Evolutionary conservation across 2,113 vertebrate species (phyloP).

Genomic region (Brachyistius frenatus): DNA sequence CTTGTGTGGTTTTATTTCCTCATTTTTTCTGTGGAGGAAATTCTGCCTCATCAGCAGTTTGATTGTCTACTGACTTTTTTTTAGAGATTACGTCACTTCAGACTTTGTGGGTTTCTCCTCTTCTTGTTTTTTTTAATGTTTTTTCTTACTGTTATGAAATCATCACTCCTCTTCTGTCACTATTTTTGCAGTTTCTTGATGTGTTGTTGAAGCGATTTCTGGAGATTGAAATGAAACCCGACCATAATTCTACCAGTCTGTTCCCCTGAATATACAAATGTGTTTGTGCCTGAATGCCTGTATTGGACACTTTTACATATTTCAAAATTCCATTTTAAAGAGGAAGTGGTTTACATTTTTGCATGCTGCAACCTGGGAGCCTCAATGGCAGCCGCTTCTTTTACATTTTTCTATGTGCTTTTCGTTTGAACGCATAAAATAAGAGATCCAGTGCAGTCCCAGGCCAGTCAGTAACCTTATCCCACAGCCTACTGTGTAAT

Average conservation of each 20-base stretch:
- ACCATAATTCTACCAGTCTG: neutral
- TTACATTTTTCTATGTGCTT: constrained; percentile 15
- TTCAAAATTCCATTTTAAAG: neutral
- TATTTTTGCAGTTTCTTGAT: neutral
- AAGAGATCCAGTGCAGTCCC: neutral
- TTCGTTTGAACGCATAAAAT: neutral
- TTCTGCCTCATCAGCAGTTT: too few relatives aligned
- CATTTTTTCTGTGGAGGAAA: too few relatives aligned
- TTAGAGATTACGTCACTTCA: too few relatives aligned
- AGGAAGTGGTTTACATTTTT: constrained; percentile 2
- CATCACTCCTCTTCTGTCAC: constrained; percentile 9
- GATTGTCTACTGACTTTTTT: too few relatives aligned
- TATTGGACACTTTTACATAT: too few relatives aligned
- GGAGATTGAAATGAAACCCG: neutral
- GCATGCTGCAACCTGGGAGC: neutral
- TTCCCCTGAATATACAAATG: neutral
- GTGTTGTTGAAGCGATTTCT: neutral
- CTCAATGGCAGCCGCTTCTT: neutral
- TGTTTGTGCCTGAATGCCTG: too few relatives aligned
- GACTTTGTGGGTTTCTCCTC: neutral
- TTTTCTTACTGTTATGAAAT: constrained; percentile 21
- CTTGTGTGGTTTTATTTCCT: too few relatives aligned
- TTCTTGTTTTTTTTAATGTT: constrained; percentile 8
- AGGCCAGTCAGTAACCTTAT: constrained; percentile 34
- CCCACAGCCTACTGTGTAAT: constrained; percentile 57